These are phyloP conservation scores for Clepsis dumicolana DNA, from an alignment of 2,888 invertebrate genomes.

Conservation along the genomic window DNA sequence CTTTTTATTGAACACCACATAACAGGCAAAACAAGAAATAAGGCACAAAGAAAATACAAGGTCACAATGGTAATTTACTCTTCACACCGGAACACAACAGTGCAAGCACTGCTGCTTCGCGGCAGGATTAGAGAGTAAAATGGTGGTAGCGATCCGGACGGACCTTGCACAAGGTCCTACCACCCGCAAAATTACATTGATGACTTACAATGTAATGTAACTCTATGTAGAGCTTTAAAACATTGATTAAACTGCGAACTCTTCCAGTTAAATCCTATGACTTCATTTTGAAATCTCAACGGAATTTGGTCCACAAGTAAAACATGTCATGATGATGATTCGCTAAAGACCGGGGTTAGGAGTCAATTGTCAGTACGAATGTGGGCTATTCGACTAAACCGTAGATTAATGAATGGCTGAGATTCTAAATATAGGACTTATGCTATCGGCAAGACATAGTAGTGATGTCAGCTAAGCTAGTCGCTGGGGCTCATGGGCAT, in stretches of 20 bases:
- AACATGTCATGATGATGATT: constrained; percentile 38
- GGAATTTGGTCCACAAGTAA: constrained; percentile 7
- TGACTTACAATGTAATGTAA: too few species aligned
- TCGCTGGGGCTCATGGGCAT: not conserved
- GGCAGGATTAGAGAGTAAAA: too few species aligned
- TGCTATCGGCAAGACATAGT: constrained; percentile 69
- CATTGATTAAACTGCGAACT: not conserved
- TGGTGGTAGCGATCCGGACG: too few species aligned
- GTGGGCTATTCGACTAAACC: constrained; percentile 58
- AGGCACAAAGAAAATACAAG: too few species aligned
- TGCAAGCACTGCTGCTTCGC: too few species aligned
- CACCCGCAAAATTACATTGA: too few species aligned
- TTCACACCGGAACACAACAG: too few species aligned
- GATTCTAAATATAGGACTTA: constrained; percentile 86
- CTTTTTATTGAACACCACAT: too few species aligned
- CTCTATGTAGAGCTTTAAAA: too few species aligned
- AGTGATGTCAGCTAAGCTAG: constrained; percentile 72
- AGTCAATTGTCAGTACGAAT: constrained; percentile 67
- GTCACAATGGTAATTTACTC: too few species aligned
- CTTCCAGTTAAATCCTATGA: not conserved
- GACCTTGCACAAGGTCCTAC: too few species aligned
- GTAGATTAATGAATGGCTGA: constrained; percentile 78
- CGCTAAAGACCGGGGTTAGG: constrained; percentile 68
- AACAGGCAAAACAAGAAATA: too few species aligned
- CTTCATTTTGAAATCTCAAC: constrained; percentile 9